These are phyloP conservation scores for Galagoides demidoff DNA, from an alignment of 2,797 vertebrate species.

Conservation along the genomic window DNA sequence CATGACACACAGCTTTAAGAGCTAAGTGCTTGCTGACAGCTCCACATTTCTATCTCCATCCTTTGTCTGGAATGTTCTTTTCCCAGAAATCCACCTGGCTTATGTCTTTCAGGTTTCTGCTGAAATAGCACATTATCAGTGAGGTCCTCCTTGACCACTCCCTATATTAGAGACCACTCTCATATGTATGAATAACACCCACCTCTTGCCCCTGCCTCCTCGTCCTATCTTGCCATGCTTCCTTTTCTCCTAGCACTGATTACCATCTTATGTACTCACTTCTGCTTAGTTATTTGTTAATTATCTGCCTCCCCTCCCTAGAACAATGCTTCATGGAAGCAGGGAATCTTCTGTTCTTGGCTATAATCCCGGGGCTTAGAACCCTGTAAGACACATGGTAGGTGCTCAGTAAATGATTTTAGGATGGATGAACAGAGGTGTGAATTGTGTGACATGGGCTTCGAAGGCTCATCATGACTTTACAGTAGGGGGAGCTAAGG, in stretches of 20 bases:
- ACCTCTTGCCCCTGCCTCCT: fast-evolving
- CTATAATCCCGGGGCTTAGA: not conserved
- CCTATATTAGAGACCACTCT: not conserved
- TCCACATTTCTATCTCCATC: not conserved
- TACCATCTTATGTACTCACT: not conserved
- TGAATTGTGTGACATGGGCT: not conserved
- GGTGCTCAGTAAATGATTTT: not conserved
- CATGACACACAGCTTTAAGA: not conserved
- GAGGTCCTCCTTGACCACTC: not conserved
- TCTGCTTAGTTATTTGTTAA: not conserved
- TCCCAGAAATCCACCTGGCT: not conserved
- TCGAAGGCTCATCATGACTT: not conserved
- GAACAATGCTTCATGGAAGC: not conserved
- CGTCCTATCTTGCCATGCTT: not conserved
- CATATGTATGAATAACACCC: not conserved
- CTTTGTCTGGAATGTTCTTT: not conserved
- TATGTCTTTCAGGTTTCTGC: conserved; percentile 29
- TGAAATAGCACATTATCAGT: not conserved
- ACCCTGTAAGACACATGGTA: not conserved
- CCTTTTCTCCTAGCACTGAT: not conserved
- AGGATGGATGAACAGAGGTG: not conserved
- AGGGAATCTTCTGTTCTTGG: not conserved
- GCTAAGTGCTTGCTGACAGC: not conserved
- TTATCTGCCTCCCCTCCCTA: not conserved
- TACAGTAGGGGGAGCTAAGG: not conserved